Base-by-base conservation (phyloP, 2,797 vertebrate genomes). In the Avahi laniger region DNA sequence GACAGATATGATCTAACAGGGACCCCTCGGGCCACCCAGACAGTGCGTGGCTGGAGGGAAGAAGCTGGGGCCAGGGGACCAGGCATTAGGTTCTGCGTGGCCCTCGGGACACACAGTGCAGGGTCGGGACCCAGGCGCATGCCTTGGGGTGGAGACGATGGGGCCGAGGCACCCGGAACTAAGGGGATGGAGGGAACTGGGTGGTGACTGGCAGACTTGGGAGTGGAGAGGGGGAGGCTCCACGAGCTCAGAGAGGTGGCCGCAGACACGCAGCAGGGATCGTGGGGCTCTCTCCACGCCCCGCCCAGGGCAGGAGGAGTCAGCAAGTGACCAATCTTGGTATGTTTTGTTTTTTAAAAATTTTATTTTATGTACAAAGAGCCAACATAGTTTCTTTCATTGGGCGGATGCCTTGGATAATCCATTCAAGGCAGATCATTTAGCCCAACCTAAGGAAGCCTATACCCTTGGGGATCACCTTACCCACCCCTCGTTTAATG, bases 201-300 rank as follows among this genome's bases (percentile, higher is more conserved):
- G 30, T 35, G 43, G 80, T 15, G 35, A 33, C 11, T 7, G 61
- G 15, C 57, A 61, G 50, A 43, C 33, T 4, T 15, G 7, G 3
- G 10, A 7, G 14, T 46, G n/a, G 5, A 38, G 11, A 2, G 28
- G 48, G 3, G 41, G n/a, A 17, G 35, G 0, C 18, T 6, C 41
- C 12, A 0, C 15, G 26, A 12, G 33, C 59, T 46, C 30, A 35
- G 52, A 38, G 11, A 38, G 24, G 73, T 2, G 4, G 2, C 11
- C 7, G 38, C 24, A 38, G 24, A 43, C 63, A 24, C 8, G n/a
- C 15, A 2, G 12, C 20, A 8, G 46, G 26, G 54, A 20, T 20
- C 38, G 41, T 46, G 48, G 7, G 11, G 33, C 13, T 24, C 30
- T 13, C 17, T 20, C 50, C 0, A 0, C 7, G 46, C 1, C 14